phyloP scores from a whole-genome alignment of 2,113 vertebrate species.

The Myotis davidii region DNA sequence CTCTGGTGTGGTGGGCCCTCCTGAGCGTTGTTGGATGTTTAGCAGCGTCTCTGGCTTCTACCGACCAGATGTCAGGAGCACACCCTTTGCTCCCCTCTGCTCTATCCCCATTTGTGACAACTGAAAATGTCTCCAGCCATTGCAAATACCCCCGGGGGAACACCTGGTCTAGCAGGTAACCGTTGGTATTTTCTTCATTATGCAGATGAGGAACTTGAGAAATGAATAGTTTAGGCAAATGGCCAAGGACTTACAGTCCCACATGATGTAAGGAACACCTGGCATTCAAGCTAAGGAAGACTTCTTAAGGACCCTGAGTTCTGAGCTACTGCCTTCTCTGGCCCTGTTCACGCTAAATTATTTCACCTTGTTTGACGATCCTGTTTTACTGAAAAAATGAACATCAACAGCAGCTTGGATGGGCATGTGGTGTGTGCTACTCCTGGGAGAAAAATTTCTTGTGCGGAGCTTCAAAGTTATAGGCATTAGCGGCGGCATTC shows the following conservation, averaged over 20 bases:
- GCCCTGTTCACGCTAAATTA: neutral
- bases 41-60: neutral
- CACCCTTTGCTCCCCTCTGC: neutral
- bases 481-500: neutral
- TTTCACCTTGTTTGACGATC: neutral
- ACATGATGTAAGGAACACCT: neutral
- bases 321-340: neutral
- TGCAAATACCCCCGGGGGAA: neutral
- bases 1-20: neutral
- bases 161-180: neutral
- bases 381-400: neutral
- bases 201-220: neutral
- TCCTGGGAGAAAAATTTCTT: neutral
- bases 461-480: slow-evolving; percentile 28
- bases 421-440: neutral
- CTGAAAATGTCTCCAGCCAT: neutral
- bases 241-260: neutral
- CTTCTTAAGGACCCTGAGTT: neutral
- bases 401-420: neutral
- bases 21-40: neutral
- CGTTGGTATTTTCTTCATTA: neutral
- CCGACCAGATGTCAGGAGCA: neutral
- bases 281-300: neutral
- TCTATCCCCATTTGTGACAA: neutral
- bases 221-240: neutral